A percentile compares a stretch with the other conserved stretches of the same genome.
These are phyloP conservation scores for Sciurus vulgaris DNA, from an alignment of 2,797 vertebrate genomes.

Conservation along the genomic window DNA sequence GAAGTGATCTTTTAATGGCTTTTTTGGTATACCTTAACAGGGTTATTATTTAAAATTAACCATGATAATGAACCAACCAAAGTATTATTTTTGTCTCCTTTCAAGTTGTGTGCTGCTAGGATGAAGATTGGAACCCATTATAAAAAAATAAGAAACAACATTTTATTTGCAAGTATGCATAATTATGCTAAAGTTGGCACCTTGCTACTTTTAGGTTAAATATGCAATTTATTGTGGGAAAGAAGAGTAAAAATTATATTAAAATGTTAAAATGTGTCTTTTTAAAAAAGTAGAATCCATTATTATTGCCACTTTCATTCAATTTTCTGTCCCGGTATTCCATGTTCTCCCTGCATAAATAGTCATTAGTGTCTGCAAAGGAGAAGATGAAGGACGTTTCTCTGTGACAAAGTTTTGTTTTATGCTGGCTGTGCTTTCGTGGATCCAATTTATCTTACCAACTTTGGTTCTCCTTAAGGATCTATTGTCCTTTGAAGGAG, in stretches of 20 bases:
- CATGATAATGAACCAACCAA: not conserved
- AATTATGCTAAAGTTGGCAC: not conserved
- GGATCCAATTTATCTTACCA: not conserved
- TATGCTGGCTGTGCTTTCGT: too few relatives aligned
- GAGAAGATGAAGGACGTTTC: not conserved
- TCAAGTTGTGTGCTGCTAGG: not conserved
- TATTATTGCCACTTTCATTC: not conserved
- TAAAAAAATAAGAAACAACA: not conserved
- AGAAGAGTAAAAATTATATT: constrained; percentile 33
- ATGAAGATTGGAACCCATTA: not conserved
- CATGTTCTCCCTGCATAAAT: not conserved
- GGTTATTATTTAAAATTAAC: not conserved
- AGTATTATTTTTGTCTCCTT: not conserved
- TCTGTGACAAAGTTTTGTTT: not conserved
- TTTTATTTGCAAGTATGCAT: not conserved
- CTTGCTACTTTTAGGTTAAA: not conserved
- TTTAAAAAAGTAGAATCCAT: not conserved
- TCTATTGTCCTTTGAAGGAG: not conserved
- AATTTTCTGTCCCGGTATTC: not conserved
- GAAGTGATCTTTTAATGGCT: not conserved
- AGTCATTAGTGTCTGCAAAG: not conserved
- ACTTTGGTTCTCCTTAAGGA: not conserved
- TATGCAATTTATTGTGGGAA: not conserved
- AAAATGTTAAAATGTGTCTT: not conserved
- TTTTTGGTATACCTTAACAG: not conserved